These are phyloP conservation scores for Serrognathus titanus DNA, from an alignment of 2,888 invertebrate species.

Conservation along the genomic window DNA sequence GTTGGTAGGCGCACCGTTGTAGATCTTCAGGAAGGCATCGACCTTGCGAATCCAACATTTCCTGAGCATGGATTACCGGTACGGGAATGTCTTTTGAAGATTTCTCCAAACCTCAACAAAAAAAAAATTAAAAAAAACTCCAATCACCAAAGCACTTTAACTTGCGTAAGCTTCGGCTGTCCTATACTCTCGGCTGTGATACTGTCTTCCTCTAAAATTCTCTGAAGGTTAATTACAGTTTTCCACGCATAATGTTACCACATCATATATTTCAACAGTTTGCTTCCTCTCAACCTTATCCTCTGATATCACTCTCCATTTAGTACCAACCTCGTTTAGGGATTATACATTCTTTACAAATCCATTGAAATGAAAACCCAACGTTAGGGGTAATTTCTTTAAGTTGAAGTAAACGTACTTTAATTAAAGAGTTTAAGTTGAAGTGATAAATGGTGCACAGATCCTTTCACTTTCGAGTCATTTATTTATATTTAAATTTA, in stretches of 20 bases:
- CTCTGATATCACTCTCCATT: constrained; percentile 62
- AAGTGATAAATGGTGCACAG: too few species aligned
- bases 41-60: too few species aligned
- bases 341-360: constrained; percentile 53
- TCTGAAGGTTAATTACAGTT: constrained; percentile 79
- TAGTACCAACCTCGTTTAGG: constrained; percentile 40
- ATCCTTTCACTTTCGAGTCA: too few species aligned
- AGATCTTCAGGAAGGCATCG: too few species aligned
- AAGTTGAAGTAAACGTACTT: constrained; percentile 46
- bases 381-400: too few species aligned
- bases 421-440: constrained; percentile 60
- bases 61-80: too few species aligned
- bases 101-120: too few species aligned
- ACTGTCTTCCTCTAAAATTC: constrained; percentile 54
- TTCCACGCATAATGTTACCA: constrained; percentile 79
- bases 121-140: too few species aligned
- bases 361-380: constrained; percentile 32
- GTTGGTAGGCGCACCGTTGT: too few species aligned
- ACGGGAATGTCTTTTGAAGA: too few species aligned
- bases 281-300: constrained; percentile 52
- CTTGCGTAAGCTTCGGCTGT: constrained; percentile 64
- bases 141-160: constrained; percentile 70
- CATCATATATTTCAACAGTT: constrained; percentile 62
- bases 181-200: constrained; percentile 84
- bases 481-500: too few species aligned